phyloP scores from a whole-genome alignment of 1,140 invertebrate genomes.

The Halesus radiatus region DNA sequence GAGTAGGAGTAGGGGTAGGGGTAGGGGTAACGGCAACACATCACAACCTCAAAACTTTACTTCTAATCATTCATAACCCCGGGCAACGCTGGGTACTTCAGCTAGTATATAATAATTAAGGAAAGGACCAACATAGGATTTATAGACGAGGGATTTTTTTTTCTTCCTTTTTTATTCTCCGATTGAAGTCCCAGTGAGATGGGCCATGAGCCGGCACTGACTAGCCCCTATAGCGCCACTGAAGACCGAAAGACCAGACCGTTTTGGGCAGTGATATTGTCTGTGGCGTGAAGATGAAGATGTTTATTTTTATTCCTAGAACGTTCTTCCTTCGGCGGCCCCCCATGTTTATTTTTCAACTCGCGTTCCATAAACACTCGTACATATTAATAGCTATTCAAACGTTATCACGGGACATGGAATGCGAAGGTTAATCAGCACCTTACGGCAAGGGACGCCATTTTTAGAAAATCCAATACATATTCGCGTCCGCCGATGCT shows the following conservation, averaged over 20 bases:
- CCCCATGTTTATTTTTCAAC: constrained; percentile 27
- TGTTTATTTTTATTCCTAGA: constrained; percentile 26
- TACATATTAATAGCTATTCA: constrained; percentile 36
- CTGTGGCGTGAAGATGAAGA: background rate
- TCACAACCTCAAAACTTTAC: no score
- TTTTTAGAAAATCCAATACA: constrained; percentile 4
- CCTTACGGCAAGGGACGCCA: constrained; percentile 2
- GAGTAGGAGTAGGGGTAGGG: no score
- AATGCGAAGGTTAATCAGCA: constrained; percentile 32
- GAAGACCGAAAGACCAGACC: background rate
- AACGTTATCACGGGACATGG: constrained; percentile 28
- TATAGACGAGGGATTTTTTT: no score
- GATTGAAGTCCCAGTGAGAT: no score
- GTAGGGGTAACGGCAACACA: no score
- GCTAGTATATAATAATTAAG: no score
- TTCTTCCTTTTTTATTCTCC: no score
- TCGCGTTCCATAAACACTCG: constrained; percentile 24
- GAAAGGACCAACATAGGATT: no score
- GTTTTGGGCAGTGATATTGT: background rate
- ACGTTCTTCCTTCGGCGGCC: background rate
- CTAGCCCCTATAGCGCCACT: background rate
- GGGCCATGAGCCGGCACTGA: no score
- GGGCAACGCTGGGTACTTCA: no score
- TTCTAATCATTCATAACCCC: no score
- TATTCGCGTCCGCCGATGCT: background rate